Evolutionary conservation across 1,140 invertebrate species (phyloP), one percentile per base, ranked within the genome.

Genomic region (Apis cerana): DNA sequence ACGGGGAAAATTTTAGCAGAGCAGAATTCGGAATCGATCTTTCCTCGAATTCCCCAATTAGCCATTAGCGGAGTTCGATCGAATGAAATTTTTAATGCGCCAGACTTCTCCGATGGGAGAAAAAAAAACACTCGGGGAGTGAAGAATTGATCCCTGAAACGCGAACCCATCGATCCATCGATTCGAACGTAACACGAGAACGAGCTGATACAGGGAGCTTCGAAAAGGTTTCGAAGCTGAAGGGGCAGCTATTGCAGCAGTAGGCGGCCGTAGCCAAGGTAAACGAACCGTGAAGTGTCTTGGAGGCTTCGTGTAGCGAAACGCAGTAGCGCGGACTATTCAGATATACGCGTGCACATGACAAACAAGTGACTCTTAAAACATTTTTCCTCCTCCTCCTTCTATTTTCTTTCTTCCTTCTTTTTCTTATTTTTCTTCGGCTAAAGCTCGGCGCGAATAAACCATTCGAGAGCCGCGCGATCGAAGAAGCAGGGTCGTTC

Each of bases 211-310:
- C 23, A 56, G 69, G 27, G 64, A 59, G 11, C 19, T 68, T 77
- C 43, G 52, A 83, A n/a, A 23, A 67, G 64, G 33, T 86, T 80
- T 75, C 19, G 61, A 80, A 52, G 84, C 58, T 78, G 33, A 7
- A 43, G 33, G 71, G 54, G 52, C 19, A 27, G 58, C 7, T 43
- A 72, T 72, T 58, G 58, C 70, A 58, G 33, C n/a, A n/a, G 54
- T 15, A n/a, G 70, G 54, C 27, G 54, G 9, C n/a, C 27, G 27
- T 72, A 43, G 19, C 70, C 19, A 58, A 19, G 70, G 70, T 72
- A 72, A 72, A 72, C 70, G 70, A 72, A 72, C 70, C 54, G 70
- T 72, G 33, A 43, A 72, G 70, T 58, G 70, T 54, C 70, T 72
- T 72, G 15, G 23, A 54, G 43, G 70, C 70, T 58, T 43, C 8